Base-by-base conservation (phyloP, 2,888 invertebrate species). In the Saturnia pavonia region DNA sequence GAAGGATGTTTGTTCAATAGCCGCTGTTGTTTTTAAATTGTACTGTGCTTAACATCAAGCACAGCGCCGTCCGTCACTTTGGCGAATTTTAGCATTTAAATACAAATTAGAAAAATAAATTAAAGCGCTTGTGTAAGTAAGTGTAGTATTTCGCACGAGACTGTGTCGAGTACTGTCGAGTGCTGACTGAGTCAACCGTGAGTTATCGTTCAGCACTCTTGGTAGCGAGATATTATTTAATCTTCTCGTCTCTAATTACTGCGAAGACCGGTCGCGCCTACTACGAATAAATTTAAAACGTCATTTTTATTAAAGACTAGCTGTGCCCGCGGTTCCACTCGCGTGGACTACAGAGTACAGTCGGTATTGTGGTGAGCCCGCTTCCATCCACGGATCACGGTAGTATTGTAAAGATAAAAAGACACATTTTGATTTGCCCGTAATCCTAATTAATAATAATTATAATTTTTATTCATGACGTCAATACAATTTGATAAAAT, bases 211-310 rank as follows among this genome's bases (percentile, higher is more conserved):
- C 19, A 40, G 40, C 7, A 40, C 34, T 65, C 40, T 40, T 19
- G 34, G 65, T n/a, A n/a, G 16, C 19, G 11, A 65, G 65, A 40
- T 65, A 40, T 65, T 65, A 65, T 65, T 65, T 65, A 65, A 65
- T 65, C 65, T 9, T 16, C 40, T 40, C 57, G 12, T 57, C 57
- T 57, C 25, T 57, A 57, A 57, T 57, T 57, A 57, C 57, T 25
- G 1, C n/a, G 54, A 7, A n/a, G 54, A 1, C 25, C 25, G 22
- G 25, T 25, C 57, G 14, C 57, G 25, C 57, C 57, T 25, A 12
- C 57, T 2, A 11, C 1, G 11, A 11, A 57, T 57, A 19, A 12
- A 25, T 57, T 57, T 12, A 57, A 57, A 11, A 25, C 25, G 22
- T 9, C 22, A 25, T 25, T 25, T 9, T 25, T 25, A 25, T 25